These are phyloP conservation scores for Agriopis leucophaearia DNA, from an alignment of 2,888 invertebrate genomes.

Conservation along the genomic window DNA sequence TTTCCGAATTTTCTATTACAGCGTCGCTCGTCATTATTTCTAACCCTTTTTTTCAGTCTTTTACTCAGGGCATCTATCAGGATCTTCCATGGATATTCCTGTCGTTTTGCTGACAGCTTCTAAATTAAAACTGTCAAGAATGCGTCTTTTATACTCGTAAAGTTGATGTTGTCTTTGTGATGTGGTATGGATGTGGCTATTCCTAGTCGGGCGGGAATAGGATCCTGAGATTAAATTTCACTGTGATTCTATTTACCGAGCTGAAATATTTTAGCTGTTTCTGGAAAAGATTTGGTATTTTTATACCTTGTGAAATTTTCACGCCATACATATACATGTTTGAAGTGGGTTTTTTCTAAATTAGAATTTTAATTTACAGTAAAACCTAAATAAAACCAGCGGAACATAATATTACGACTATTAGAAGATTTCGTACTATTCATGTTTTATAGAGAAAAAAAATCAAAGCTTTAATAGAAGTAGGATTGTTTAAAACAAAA, in stretches of 20 bases:
- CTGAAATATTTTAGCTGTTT: slow-evolving; percentile 6
- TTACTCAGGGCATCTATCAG: slow-evolving; percentile 4
- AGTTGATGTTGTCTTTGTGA: slow-evolving; percentile 36
- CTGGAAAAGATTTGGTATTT: not conserved
- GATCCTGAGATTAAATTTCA: slow-evolving; percentile 16
- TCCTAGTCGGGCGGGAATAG: slow-evolving; percentile 10
- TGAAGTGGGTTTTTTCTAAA: too few species aligned
- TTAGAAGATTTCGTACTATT: too few species aligned
- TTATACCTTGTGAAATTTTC: not conserved
- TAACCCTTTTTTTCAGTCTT: slow-evolving; percentile 11
- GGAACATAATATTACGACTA: too few species aligned
- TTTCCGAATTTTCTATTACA: not conserved
- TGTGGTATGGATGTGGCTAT: slow-evolving; percentile 12
- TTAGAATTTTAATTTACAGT: too few species aligned
- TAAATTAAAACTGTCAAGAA: slow-evolving; percentile 38
- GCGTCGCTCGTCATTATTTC: not conserved
- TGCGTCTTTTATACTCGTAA: slow-evolving; percentile 18
- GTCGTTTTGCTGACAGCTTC: slow-evolving; percentile 35
- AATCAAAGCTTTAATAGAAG: not conserved
- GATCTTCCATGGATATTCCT: slow-evolving; percentile 19
- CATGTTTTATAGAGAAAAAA: too few species aligned
- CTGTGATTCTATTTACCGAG: slow-evolving; percentile 4
- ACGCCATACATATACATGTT: too few species aligned
- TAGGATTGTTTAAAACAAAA: too few species aligned
- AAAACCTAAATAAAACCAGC: too few species aligned